phyloP scores from a whole-genome alignment of 2,797 vertebrate species.

The Aplochiton taeniatus region DNA sequence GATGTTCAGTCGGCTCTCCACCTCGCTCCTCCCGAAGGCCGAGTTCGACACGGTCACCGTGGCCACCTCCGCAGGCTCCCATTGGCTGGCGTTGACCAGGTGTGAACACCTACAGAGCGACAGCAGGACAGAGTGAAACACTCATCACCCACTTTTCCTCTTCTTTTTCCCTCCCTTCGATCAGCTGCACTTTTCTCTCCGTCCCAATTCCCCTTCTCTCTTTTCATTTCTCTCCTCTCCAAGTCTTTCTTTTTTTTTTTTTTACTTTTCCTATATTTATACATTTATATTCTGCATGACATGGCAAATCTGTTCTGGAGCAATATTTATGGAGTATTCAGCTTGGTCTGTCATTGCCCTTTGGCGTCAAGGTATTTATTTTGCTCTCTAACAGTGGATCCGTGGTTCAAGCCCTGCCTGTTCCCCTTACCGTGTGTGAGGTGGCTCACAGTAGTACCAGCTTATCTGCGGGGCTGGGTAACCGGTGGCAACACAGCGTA shows the following conservation, averaged over 20 bases:
- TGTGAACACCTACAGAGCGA: slow-evolving; percentile 80
- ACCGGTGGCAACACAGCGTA: slow-evolving; percentile 90
- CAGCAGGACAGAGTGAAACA: not conserved
- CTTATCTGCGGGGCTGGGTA: slow-evolving; percentile 90
- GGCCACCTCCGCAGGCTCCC: slow-evolving; percentile 73
- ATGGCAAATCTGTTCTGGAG: too few species aligned
- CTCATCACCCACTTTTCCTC: not conserved
- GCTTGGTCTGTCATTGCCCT: too few species aligned
- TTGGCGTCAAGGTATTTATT: too few species aligned
- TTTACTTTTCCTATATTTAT: not conserved
- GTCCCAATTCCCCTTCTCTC: too few species aligned
- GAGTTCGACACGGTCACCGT: slow-evolving; percentile 74
- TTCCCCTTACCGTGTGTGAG: slow-evolving; percentile 65
- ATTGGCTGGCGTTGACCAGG: slow-evolving; percentile 77
- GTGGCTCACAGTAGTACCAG: slow-evolving; percentile 87
- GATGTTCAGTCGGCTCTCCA: slow-evolving; percentile 88
- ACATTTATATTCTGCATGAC: not conserved
- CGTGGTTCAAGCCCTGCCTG: too few species aligned
- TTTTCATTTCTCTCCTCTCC: not conserved
- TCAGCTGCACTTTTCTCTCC: too few species aligned
- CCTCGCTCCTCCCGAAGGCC: slow-evolving; percentile 81
- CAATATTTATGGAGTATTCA: too few species aligned
- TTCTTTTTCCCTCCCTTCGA: not conserved
- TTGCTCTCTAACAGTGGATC: too few species aligned
- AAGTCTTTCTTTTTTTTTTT: not conserved